Evolutionary conservation across 1,140 invertebrate genomes (phyloP), one percentile per base, ranked within the genome.

Genomic region (Zaprionus nigranus): DNA sequence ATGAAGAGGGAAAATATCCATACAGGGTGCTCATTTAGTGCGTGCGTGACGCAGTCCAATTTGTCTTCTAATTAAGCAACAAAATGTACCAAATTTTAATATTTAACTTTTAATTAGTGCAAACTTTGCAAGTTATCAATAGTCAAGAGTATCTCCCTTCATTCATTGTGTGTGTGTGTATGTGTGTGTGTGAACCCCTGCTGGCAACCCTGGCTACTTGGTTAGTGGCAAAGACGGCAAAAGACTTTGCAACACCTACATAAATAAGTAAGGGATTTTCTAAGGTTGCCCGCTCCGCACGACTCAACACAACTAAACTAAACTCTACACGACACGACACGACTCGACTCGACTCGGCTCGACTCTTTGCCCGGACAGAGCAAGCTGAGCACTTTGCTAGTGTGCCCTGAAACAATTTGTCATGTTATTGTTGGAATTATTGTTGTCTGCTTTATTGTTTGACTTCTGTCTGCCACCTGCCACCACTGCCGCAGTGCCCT

Each of bases 361-460:
- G 40, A 46, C 40, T 46, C 40, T 17, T 46, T 46, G 40, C 40
- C 40, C 40, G 40, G 40, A 9, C 40, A 46, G 30, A 46, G 15
- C 38, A 40, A 20, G 40, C 40, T 46, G 40, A 46, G n/a, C 40
- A 46, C 40, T 24, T 74, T 79, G 53, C 40, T 65, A 70, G 75
- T 77, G 68, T 81, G 81, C 81, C 78, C 78, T 78, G 84, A 64
- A 88, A 87, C 84, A 87, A 88, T 84, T 87, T 87, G 83, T 87
- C 85, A 88, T 88, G 83, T 90, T 87, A 83, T 88, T 88, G 83
- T 87, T 54, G 60, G 78, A 87, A 87, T 87, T 87, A 87, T 83
- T 87, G 83, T 82, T 86, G 83, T 90, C 83, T 90, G 78, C 78
- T 75, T 88, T 87, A 88, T 88, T 87, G 83, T 87, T 87, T 87